Evolutionary conservation across 2,888 invertebrate genomes (phyloP).

Genomic region (Dynastes hyllus): DNA sequence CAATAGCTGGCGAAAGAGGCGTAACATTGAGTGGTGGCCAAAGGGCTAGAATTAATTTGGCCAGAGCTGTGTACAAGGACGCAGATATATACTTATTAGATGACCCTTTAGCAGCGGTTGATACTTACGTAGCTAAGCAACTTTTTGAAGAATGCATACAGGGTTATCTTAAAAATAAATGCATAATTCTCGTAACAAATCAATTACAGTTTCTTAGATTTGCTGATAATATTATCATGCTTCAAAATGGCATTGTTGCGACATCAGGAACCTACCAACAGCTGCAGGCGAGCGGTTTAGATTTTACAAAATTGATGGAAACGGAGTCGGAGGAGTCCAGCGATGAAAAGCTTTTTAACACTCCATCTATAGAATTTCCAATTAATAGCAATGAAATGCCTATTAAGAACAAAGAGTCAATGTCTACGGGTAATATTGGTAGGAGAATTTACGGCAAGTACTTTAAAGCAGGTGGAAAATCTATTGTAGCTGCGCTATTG

Average conservation of each 20-base stretch:
- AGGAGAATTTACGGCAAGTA: conserved; percentile 78
- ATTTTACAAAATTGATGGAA: conserved; percentile 81
- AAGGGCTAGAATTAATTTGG: conserved; percentile 88
- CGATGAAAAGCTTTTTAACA: conserved; percentile 60
- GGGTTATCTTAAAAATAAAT: conserved; percentile 77
- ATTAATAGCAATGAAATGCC: conserved; percentile 61
- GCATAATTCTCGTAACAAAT: conserved; percentile 83
- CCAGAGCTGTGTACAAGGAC: conserved; percentile 86
- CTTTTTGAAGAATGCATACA: conserved; percentile 85
- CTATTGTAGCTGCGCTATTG: conserved; percentile 76
- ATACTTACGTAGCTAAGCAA: conserved; percentile 88
- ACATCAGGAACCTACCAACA: conserved; percentile 80
- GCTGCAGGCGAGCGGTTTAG: conserved; percentile 79
- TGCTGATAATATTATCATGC: conserved; percentile 72
- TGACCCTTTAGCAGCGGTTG: conserved; percentile 91
- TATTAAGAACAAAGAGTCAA: conserved; percentile 74
- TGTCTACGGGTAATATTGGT: conserved; percentile 74
- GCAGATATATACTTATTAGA: conserved; percentile 89
- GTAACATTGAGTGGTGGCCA: conserved; percentile 84
- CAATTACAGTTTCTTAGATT: conserved; percentile 76
- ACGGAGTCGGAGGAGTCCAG: conserved; percentile 65
- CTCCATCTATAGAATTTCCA: conserved; percentile 54
- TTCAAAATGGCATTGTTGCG: conserved; percentile 74
- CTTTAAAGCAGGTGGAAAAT: conserved; percentile 81
- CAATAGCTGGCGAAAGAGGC: conserved; percentile 84